phyloP scores from a whole-genome alignment of 92 coral and sea anemone species.

The Parazoanthus darwini region DNA sequence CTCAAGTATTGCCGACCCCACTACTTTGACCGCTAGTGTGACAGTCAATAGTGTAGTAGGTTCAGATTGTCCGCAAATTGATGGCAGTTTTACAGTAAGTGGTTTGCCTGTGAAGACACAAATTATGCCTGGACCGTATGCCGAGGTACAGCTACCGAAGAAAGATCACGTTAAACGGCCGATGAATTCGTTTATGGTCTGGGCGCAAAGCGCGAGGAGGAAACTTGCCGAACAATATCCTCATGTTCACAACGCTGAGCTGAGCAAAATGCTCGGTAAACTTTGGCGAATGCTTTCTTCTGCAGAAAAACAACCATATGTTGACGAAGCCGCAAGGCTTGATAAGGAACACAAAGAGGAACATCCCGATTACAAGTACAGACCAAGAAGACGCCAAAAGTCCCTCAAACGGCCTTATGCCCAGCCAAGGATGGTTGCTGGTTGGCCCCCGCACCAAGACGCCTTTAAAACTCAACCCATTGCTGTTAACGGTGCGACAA shows the following conservation, averaged over 20 bases:
- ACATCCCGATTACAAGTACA: constrained; percentile 94
- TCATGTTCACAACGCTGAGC: constrained; percentile 99
- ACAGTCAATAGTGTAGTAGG: constrained; percentile 77
- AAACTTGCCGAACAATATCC: constrained; percentile 99
- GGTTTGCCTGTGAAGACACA: constrained; percentile 85
- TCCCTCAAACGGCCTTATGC: constrained; percentile 94
- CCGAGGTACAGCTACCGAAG: constrained; percentile 90
- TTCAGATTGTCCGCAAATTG: constrained; percentile 83
- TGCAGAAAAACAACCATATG: constrained; percentile 97
- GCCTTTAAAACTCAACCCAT: constrained; percentile 69
- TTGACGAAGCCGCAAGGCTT: constrained; percentile 97
- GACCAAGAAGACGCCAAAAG: constrained; percentile 93
- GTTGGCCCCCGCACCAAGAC: constrained; percentile 79
- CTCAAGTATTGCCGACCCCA: constrained; percentile 56
- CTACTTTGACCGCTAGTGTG: constrained; percentile 65
- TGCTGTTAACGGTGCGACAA: constrained; percentile 76
- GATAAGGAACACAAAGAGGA: constrained; percentile 98
- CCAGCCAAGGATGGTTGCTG: constrained; percentile 80
- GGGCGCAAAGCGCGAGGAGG: constrained; percentile 98
- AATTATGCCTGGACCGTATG: constrained; percentile 90
- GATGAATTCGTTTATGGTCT: constrained; percentile 99
- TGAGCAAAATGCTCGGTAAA: constrained; percentile 99
- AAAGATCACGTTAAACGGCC: constrained; percentile 98
- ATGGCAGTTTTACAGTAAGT: constrained; percentile 74
- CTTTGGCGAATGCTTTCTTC: constrained; percentile 99